These are phyloP conservation scores for Phrynocephalus vlangalii DNA, from an alignment of 2,797 vertebrate species.

Conservation along the genomic window DNA sequence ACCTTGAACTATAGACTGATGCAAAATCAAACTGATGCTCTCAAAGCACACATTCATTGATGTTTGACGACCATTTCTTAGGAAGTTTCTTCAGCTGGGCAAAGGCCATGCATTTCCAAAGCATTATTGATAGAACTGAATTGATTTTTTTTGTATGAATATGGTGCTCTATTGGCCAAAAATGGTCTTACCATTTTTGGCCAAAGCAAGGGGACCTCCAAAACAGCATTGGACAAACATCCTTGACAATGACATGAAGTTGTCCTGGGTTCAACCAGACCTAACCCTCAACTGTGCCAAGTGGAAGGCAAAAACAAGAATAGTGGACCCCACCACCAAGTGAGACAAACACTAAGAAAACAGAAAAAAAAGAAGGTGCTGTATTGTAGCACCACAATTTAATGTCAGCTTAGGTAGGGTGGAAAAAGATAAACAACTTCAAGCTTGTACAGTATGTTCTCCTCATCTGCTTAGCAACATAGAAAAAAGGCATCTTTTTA, in stretches of 20 bases:
- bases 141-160: not conserved
- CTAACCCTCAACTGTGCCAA: too few species aligned
- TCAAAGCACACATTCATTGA: not conserved
- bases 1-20: not conserved
- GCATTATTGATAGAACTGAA: slow-evolving; percentile 13
- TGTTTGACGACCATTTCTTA: not conserved
- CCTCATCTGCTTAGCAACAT: slow-evolving; percentile 15
- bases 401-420: not conserved
- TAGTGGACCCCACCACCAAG: too few species aligned
- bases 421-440: too few species aligned
- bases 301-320: too few species aligned
- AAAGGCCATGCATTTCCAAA: not conserved
- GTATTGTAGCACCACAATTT: not conserved
- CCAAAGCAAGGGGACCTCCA: too few species aligned
- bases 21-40: not conserved
- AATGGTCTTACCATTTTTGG: too few species aligned
- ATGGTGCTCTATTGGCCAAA: not conserved
- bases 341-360: too few species aligned
- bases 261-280: too few species aligned
- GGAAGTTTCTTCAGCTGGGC: not conserved
- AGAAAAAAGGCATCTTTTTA: slow-evolving; percentile 16
- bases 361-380: not conserved
- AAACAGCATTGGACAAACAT: too few species aligned
- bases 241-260: too few species aligned
- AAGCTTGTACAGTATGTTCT: not conserved